Base-by-base conservation (phyloP, 2,888 invertebrate species). In the Rotaria macrura region DNA sequence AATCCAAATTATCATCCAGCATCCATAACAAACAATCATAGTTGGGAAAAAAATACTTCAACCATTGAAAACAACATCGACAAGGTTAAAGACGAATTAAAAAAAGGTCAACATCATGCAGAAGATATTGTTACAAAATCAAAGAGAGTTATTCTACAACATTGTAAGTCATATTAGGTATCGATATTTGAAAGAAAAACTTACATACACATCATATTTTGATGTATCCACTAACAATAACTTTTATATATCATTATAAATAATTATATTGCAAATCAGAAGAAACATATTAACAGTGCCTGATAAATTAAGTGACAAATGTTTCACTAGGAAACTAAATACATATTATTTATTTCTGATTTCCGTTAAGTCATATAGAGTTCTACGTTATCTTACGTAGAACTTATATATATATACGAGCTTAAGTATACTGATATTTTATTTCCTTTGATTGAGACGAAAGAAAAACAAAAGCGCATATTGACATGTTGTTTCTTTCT, bases 81-180 rank as follows among this genome's bases (percentile, higher is more conserved):
- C 34, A 65, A 65, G 38, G 38, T 34, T 34, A 38, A 34, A 65
- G 34, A 34, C 14, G 79, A n/a, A 43, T 79, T 79, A 12, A 79
- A 79, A 79, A 79, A 79, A 79, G 79, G 79, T 79, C 40, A 43
- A 23, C 79, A 79, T n/a, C 79, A 43, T 79, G 40, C 79, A 9
- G 79, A 79, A 43, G 79, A 79, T 79, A 79, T 79, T n/a, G 43
- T 79, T 79, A 79, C 79, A 43, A 79, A 79, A 20, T 40, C 79
- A 40, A 79, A 79, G 43, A 79, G 79, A 79, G 7, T 43, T 43
- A 1, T 79, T 25, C 25, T 12, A 25, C 79, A 79, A n/a, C 43
- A 79, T 25, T 79, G 79, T 79, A 79, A 79, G 79, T 79, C 12
- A 43, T 17, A 34, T 17, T 47, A 47, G 14, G 9, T 0, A 4